Evolutionary conservation across 2,888 invertebrate species (phyloP), one percentile per base, ranked within the genome.

Genomic region (Salticus scenicus): DNA sequence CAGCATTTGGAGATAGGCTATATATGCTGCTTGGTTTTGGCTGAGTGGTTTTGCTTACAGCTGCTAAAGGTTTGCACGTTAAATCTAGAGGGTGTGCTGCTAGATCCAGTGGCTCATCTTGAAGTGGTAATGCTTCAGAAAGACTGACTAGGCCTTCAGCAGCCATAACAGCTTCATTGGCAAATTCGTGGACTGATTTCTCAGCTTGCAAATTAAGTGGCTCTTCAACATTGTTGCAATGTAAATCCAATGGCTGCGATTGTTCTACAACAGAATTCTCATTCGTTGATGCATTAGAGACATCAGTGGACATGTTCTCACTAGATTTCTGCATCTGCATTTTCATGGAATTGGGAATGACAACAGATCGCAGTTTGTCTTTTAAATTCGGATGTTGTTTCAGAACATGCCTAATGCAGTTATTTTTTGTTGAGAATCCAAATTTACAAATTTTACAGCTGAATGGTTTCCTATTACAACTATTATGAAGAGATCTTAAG

Each of bases 11-110:
- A 7, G 78, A 33, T 24, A 28, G 24, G 64, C 74, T 73, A 33
- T 51, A 74, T 69, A 85, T 79, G 41, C 70, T 85, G n/a, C 28
- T 37, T n/a, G 84, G 84, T 51, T 74, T 85, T 1, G 84, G 30
- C n/a, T 78, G 47, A 0, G 28, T 14, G 66, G 51, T 67, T 71
- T 80, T 75, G 4, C 72, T 57, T 17, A 74, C 67, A 20, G 71
- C 71, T 0, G 72, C 31, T 27, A 71, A n/a, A 51, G 71, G 71
- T 75, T 85, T 85, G 47, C 74, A 79, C 90, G 96, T 96, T 88
- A 97, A 93, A 92, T 97, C 96, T 67, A 96, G 92, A 4, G 95
- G 96, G 91, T 95, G 95, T 91, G 88, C 79, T 27, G 89, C 89
- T 31, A 89, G 78, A 51, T 89, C 89, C 27, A 89, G 72, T 8